Evolutionary conservation across 1,140 invertebrate genomes (phyloP).

Genomic region (Zophobas atratus): DNA sequence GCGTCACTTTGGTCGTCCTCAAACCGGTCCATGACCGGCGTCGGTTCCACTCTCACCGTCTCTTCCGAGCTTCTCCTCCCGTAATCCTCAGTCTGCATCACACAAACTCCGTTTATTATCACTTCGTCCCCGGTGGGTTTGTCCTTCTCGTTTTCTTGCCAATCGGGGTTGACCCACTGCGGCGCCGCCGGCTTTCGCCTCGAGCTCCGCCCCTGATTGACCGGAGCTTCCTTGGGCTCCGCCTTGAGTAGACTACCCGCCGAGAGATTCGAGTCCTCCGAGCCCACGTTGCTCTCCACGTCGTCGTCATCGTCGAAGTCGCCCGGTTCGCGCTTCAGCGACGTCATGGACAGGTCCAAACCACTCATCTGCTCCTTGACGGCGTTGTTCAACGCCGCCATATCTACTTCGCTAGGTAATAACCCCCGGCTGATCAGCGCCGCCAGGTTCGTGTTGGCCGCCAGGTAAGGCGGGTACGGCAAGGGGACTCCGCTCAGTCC

Average conservation of each 20-base stretch:
- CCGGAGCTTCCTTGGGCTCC: conserved; percentile 73
- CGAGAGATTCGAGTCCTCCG: conserved; percentile 79
- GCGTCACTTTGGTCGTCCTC: conserved; percentile 74
- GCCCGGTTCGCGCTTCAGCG: conserved; percentile 82
- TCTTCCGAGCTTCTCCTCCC: conserved; percentile 76
- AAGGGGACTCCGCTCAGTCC: conserved; percentile 80
- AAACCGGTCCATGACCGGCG: conserved; percentile 75
- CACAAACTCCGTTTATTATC: conserved; percentile 93
- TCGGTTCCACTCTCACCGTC: conserved; percentile 81
- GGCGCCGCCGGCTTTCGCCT: conserved; percentile 94
- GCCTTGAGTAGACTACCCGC: conserved; percentile 66
- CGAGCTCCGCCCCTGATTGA: conserved; percentile 73
- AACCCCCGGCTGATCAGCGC: conserved; percentile 79
- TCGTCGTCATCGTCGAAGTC: conserved; percentile 83
- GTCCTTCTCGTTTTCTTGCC: conserved; percentile 80
- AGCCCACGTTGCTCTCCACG: conserved; percentile 83
- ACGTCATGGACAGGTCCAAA: conserved; percentile 85
- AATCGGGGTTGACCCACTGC: conserved; percentile 96
- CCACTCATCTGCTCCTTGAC: conserved; percentile 84
- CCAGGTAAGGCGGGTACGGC: conserved; percentile 83
- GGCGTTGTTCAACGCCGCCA: conserved; percentile 71
- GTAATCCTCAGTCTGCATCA: conserved; percentile 87
- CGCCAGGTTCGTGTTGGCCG: conserved; percentile 80
- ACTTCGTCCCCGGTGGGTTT: conserved; percentile 78
- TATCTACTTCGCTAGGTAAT: conserved; percentile 69